phyloP scores from a whole-genome alignment of 2,113 vertebrate species.

The Kobus ellipsiprymnus region DNA sequence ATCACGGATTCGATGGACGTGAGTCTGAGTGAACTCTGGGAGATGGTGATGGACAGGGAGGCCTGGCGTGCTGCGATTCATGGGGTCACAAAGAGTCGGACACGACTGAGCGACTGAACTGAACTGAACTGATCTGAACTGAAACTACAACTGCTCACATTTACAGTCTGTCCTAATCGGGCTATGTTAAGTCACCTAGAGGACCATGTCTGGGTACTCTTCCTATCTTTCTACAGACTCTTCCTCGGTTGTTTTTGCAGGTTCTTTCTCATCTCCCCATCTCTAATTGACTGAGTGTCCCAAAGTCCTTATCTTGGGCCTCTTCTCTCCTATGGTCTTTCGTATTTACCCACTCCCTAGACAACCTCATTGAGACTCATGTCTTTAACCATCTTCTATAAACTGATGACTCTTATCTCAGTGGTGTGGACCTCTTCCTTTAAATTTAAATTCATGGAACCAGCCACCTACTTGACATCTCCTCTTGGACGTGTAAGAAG shows the following conservation, averaged over 20 bases:
- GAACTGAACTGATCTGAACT: too few relatives aligned
- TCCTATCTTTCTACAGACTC: neutral
- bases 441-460: neutral
- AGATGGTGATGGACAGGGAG: too few relatives aligned
- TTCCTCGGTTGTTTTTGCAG: neutral
- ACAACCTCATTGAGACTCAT: neutral
- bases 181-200: neutral
- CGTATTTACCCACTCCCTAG: neutral
- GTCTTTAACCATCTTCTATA: neutral
- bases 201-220: rapidly evolving
- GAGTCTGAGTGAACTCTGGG: too few relatives aligned
- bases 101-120: too few relatives aligned
- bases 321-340: neutral
- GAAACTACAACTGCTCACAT: neutral
- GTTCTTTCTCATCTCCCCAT: neutral
- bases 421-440: neutral
- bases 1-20: too few relatives aligned
- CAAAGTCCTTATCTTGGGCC: neutral
- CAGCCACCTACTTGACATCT: neutral
- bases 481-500: neutral
- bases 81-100: too few relatives aligned
- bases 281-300: neutral
- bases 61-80: too few relatives aligned
- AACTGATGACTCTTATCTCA: neutral
- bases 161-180: neutral